phyloP scores from a whole-genome alignment of 2,888 invertebrate genomes.

The Microctonus hyperodae region DNA sequence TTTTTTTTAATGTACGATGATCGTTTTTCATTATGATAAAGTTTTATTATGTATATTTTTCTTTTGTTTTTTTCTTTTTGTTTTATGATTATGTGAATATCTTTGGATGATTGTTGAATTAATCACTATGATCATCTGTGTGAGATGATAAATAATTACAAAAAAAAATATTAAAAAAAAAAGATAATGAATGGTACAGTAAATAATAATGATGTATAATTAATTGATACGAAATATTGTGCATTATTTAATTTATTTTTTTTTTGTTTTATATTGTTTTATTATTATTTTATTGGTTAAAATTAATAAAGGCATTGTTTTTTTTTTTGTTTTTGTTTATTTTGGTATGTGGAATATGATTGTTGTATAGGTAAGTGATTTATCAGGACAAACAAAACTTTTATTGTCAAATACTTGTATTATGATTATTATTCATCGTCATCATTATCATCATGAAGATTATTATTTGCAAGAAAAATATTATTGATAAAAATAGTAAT shows the following conservation, averaged over 20 bases:
- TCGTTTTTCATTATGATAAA: neutral
- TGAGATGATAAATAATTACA: neutral
- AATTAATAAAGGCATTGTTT: neutral
- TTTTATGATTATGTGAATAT: neutral
- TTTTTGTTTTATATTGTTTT: neutral
- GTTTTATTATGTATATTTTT: neutral
- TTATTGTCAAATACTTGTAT: neutral
- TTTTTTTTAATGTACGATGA: neutral
- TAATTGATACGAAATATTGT: conserved; percentile 1
- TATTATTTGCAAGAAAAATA: neutral
- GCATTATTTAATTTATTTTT: conserved; percentile 3
- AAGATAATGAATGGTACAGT: neutral
- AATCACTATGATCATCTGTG: neutral
- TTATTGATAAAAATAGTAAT: neutral
- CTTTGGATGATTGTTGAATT: neutral
- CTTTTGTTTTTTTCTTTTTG: neutral
- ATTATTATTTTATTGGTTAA: neutral
- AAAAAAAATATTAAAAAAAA: neutral
- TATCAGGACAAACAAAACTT: too few relatives aligned
- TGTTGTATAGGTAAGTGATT: neutral
- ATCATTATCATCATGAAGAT: neutral
- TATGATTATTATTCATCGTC: neutral
- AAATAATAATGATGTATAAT: neutral
- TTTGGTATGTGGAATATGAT: neutral
- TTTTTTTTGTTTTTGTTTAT: neutral